These are phyloP conservation scores for Drosophila teissieri DNA, from an alignment of 1,140 invertebrate species.

Conservation along the genomic window DNA sequence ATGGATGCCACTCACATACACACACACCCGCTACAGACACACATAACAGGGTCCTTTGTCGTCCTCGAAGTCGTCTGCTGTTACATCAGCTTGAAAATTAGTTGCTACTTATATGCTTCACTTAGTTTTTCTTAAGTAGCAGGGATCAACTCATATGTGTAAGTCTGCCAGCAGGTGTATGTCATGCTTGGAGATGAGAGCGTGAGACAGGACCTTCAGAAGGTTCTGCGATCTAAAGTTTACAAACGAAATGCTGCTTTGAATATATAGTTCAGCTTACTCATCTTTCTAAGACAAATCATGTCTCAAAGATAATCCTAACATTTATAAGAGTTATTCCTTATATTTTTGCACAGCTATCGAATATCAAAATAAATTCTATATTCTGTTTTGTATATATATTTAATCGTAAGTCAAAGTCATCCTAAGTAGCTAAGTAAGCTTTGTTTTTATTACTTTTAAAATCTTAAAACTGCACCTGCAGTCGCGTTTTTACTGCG, in stretches of 20 bases:
- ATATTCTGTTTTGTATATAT: no score
- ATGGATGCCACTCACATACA: slow-evolving; percentile 18
- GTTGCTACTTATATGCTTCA: slow-evolving; percentile 82
- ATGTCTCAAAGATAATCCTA: no score
- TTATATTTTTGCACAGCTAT: no score
- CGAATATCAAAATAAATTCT: no score
- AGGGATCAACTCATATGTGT: slow-evolving; percentile 66
- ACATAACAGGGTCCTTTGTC: slow-evolving; percentile 37
- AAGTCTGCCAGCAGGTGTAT: slow-evolving; percentile 41
- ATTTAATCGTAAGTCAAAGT: no score
- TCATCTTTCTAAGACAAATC: no score
- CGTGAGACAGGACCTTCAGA: background rate
- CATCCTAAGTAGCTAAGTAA: no score
- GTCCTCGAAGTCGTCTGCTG: slow-evolving; percentile 54
- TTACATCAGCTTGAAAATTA: slow-evolving; percentile 81
- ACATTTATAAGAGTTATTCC: no score
- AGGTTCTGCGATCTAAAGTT: background rate
- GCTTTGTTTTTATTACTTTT: no score
- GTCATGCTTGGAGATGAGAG: slow-evolving; percentile 18
- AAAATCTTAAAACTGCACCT: no score
- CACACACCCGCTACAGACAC: background rate
- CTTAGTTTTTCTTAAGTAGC: slow-evolving; percentile 82
- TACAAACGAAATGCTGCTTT: no score
- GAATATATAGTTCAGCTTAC: no score
- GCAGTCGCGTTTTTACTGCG: background rate